A percentile compares a stretch with the other conserved stretches of the same genome.
phyloP scores from a whole-genome alignment of 2,797 vertebrate species.

The Sylvia borin region DNA sequence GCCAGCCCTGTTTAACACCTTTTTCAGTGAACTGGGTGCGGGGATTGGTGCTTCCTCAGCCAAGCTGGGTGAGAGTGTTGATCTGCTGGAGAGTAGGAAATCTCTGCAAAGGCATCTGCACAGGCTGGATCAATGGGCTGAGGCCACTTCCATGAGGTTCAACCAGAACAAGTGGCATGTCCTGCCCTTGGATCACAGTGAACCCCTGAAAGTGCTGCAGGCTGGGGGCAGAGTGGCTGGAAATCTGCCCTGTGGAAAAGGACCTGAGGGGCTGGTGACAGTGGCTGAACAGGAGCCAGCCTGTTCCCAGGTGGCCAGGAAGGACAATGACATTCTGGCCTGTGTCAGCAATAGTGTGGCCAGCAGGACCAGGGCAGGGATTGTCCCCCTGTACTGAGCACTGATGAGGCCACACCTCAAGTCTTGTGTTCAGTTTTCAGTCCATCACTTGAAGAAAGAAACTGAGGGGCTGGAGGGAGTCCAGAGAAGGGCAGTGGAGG shows the following conservation, averaged over 20 bases:
- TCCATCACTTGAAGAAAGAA: background rate
- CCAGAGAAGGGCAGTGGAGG: background rate
- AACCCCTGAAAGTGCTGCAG: background rate
- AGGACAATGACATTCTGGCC: background rate
- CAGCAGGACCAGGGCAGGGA: background rate
- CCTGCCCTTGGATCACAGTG: background rate
- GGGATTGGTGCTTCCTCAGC: background rate
- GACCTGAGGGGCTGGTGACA: accelerated
- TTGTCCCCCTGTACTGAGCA: accelerated
- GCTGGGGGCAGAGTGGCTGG: accelerated
- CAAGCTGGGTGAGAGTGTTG: background rate
- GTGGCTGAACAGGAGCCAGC: accelerated
- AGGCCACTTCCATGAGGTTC: background rate
- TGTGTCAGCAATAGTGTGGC: accelerated
- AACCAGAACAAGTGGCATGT: background rate
- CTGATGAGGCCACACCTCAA: accelerated
- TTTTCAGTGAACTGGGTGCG: background rate
- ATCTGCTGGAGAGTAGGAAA: background rate
- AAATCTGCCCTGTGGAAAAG: accelerated
- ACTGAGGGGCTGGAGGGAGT: accelerated
- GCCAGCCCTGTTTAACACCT: background rate
- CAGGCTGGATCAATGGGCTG: accelerated
- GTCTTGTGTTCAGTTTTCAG: background rate
- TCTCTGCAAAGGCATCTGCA: background rate
- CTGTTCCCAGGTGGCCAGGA: background rate